Conservation (phyloP, 2,888 invertebrate species). For the Monoplex corrugatus region DNA sequence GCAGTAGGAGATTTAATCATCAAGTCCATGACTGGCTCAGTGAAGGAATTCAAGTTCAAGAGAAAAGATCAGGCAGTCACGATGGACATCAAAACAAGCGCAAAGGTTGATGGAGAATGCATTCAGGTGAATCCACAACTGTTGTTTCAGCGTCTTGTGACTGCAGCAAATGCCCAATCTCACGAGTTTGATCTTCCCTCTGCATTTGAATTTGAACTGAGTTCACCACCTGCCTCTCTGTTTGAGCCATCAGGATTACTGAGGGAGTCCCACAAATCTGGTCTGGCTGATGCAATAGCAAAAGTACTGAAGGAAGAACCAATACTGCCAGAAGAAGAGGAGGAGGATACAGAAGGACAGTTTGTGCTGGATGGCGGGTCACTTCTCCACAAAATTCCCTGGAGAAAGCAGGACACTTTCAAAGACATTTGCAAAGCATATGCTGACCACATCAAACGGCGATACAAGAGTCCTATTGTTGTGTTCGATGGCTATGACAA, state of each 20-base stretch:
- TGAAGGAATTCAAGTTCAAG: conserved; percentile 52
- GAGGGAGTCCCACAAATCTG: conserved; percentile 52
- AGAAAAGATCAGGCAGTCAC: conserved; percentile 54
- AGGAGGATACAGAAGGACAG: background rate
- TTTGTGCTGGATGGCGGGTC: conserved; percentile 57
- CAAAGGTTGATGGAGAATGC: conserved; percentile 45
- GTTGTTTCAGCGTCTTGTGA: conserved; percentile 57
- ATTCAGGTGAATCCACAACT: conserved; percentile 56
- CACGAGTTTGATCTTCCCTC: conserved; percentile 25
- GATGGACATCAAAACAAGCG: conserved; percentile 44
- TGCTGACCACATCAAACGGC: conserved; percentile 40
- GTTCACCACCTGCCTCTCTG: conserved; percentile 53
- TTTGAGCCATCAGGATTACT: conserved; percentile 53
- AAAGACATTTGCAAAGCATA: conserved; percentile 43
- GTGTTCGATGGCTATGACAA: conserved; percentile 61
- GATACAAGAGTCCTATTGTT: conserved; percentile 48
- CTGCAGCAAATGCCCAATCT: conserved; percentile 30
- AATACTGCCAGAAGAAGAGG: background rate
- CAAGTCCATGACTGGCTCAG: conserved; percentile 51
- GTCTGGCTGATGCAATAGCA: conserved; percentile 56
- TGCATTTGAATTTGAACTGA: conserved; percentile 56
- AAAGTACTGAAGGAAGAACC: background rate
- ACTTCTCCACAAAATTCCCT: conserved; percentile 54
- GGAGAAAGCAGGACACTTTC: conserved; percentile 51
- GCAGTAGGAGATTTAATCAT: conserved; percentile 52